A percentile compares a stretch with the other conserved stretches of the same genome.
phyloP scores from a whole-genome alignment of 2,113 vertebrate species.

The Psettodes erumei region DNA sequence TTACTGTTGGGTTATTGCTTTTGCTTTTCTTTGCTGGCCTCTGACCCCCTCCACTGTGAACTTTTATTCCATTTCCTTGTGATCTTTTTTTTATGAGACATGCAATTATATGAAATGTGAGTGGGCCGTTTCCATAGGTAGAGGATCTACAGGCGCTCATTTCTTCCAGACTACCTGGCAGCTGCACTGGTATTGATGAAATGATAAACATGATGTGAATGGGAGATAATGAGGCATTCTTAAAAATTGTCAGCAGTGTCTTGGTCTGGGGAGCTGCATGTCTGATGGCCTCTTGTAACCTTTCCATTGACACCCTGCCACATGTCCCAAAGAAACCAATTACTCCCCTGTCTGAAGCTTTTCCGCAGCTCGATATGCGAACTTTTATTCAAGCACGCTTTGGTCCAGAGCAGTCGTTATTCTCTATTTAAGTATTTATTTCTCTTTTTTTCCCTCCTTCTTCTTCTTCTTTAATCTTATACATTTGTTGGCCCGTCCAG shows the following conservation, averaged over 20 bases:
- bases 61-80: conserved; percentile 51
- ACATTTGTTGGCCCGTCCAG: conserved; percentile 9
- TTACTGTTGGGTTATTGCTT: conserved; percentile 63
- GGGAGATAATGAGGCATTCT: conserved; percentile 56
- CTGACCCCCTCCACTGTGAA: conserved; percentile 31
- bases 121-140: conserved; percentile 14
- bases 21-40: conserved; percentile 21
- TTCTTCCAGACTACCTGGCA: conserved; percentile 15
- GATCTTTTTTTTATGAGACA: conserved; percentile 40
- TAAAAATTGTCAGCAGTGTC: conserved; percentile 55
- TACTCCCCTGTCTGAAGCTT: conserved; percentile 74
- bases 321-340: conserved; percentile 83
- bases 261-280: conserved; percentile 45
- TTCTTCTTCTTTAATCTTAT: conserved; percentile 28
- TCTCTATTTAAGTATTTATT: conserved; percentile 52
- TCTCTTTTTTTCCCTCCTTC: too few relatives aligned
- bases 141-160: conserved; percentile 1
- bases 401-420: conserved; percentile 55
- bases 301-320: conserved; percentile 65
- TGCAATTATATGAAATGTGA: conserved; percentile 36
- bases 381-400: conserved; percentile 70
- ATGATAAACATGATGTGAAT: conserved; percentile 66
- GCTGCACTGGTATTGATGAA: conserved; percentile 26
- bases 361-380: conserved; percentile 65
- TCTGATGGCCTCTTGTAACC: conserved; percentile 64